phyloP scores from a whole-genome alignment of 2,113 vertebrate genomes.

The Speoplatyrhinus poulsoni region DNA sequence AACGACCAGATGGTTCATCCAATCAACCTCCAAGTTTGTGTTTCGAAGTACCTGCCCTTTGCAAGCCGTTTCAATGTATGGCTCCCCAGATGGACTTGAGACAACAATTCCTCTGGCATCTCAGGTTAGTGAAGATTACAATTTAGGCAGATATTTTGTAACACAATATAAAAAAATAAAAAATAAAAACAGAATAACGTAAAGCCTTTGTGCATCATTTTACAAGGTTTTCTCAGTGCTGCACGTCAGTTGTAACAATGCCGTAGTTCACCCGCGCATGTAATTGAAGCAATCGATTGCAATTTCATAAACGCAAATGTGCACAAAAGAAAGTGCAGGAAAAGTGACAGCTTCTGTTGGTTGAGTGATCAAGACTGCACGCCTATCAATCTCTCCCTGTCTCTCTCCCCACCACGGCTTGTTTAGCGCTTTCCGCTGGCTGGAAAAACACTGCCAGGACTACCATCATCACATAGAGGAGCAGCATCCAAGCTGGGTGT shows the following conservation, averaged over 20 bases:
- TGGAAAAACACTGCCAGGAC: slow-evolving; percentile 34
- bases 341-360: slow-evolving; percentile 57
- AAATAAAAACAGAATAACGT: background rate
- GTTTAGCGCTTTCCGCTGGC: slow-evolving; percentile 50
- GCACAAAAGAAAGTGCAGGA: slow-evolving; percentile 57
- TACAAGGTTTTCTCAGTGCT: slow-evolving; percentile 48
- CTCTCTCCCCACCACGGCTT: slow-evolving; percentile 7
- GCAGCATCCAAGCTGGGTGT: slow-evolving; percentile 26
- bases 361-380: slow-evolving; percentile 64
- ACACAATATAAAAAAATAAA: slow-evolving; percentile 16
- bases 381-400: slow-evolving; percentile 50
- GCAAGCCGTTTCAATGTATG: too few species aligned
- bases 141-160: background rate
- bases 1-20: too few species aligned
- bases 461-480: slow-evolving; percentile 37
- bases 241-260: slow-evolving; percentile 63
- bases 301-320: slow-evolving; percentile 72
- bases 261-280: slow-evolving; percentile 57
- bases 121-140: background rate
- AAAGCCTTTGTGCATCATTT: slow-evolving; percentile 15
- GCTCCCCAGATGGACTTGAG: too few species aligned
- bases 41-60: too few species aligned
- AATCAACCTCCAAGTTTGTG: too few species aligned
- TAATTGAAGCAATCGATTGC: slow-evolving; percentile 75
- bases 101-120: too few species aligned